Evolutionary conservation across 2,113 vertebrate species (phyloP).

Genomic region (Thomomys bottae): DNA sequence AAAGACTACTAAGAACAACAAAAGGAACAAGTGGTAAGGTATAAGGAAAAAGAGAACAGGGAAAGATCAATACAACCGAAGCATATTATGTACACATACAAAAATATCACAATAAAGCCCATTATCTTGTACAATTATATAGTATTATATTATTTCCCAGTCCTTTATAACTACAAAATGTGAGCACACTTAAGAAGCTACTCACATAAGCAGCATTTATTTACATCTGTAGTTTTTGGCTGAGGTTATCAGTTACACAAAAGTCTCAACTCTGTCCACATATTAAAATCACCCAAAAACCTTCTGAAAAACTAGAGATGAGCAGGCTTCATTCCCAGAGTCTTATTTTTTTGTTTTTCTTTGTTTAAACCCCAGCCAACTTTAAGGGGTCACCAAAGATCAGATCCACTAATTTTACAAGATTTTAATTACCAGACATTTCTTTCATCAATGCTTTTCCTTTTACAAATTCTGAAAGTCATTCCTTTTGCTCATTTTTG

Average conservation of each 20-base stretch:
- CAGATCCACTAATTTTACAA: slow-evolving; percentile 14
- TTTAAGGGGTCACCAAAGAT: not conserved
- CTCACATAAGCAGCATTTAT: slow-evolving; percentile 31
- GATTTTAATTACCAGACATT: slow-evolving; percentile 3
- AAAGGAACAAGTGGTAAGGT: not conserved
- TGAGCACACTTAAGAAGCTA: not conserved
- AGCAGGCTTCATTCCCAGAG: not conserved
- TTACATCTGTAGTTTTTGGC: not conserved
- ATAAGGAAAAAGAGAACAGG: not conserved
- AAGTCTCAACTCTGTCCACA: slow-evolving; percentile 26
- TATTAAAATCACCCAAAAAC: not conserved
- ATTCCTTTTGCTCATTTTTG: not conserved
- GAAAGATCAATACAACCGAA: not conserved
- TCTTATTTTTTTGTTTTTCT: not conserved
- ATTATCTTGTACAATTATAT: not conserved
- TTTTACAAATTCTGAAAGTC: slow-evolving; percentile 35
- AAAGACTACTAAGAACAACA: not conserved
- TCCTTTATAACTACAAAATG: slow-evolving; percentile 13
- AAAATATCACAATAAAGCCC: not conserved
- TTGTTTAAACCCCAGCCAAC: not conserved
- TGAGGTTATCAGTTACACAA: not conserved
- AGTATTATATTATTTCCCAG: not conserved
- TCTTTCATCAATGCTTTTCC: slow-evolving; percentile 10
- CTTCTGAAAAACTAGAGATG: not conserved
- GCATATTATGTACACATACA: not conserved